phyloP scores from a whole-genome alignment of 2,113 vertebrate species.

The Tupaia tana region DNA sequence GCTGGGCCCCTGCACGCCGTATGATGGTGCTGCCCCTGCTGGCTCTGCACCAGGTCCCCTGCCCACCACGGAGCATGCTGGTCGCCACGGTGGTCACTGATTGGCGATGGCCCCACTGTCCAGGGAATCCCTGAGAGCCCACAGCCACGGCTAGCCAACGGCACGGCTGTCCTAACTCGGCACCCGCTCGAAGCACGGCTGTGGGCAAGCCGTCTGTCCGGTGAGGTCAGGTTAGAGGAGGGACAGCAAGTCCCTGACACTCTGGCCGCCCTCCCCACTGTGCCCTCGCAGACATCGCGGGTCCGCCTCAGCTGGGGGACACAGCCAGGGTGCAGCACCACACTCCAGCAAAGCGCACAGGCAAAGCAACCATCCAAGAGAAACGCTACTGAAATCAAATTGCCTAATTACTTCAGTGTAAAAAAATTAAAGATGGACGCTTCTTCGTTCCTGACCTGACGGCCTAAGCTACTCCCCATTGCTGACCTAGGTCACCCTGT shows the following conservation, averaged over 20 bases:
- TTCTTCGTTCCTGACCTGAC: neutral
- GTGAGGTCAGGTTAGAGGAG: neutral
- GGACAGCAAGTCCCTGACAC: neutral
- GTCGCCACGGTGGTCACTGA: neutral
- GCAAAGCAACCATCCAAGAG: slow-evolving; percentile 18
- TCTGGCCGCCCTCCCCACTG: neutral
- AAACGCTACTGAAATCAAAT: neutral
- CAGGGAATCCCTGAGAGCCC: neutral
- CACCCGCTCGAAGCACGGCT: neutral
- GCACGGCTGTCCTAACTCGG: neutral
- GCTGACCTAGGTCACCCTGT: neutral
- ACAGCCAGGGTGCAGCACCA: neutral
- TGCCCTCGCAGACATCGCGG: neutral
- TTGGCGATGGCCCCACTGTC: neutral
- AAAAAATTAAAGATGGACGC: neutral
- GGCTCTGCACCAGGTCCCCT: too few relatives aligned
- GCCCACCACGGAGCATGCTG: neutral
- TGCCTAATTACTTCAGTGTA: neutral
- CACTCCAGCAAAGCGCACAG: neutral
- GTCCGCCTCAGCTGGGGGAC: neutral
- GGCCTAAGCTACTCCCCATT: neutral
- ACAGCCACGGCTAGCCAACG: neutral
- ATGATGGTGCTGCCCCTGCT: neutral
- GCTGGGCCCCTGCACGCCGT: neutral
- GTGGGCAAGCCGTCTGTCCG: too few relatives aligned